A percentile compares a stretch with the other conserved stretches of the same genome.
phyloP scores from a whole-genome alignment of 2,797 vertebrate genomes.

The Apogon talboti region DNA sequence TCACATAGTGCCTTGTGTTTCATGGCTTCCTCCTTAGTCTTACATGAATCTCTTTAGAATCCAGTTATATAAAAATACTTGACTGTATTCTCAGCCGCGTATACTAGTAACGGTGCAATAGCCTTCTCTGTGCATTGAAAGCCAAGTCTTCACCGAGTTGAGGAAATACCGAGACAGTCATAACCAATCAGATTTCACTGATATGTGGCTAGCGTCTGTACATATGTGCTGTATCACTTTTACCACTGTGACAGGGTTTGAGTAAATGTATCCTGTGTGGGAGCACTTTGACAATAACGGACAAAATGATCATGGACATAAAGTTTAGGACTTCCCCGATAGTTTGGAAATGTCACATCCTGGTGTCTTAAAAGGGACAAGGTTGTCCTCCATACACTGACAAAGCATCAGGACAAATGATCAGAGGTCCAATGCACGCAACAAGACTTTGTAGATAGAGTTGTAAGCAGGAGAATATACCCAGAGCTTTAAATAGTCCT shows the following conservation, averaged over 20 bases:
- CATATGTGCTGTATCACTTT: slow-evolving; percentile 35
- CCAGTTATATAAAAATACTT: no score
- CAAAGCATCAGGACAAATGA: slow-evolving; percentile 18
- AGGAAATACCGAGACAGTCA: slow-evolving; percentile 73
- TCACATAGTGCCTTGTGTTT: no score
- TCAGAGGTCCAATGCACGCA: neutral
- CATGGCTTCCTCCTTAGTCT: no score
- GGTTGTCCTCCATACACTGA: slow-evolving; percentile 13
- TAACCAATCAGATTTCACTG: slow-evolving; percentile 59
- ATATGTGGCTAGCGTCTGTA: slow-evolving; percentile 53
- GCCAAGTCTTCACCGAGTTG: slow-evolving; percentile 27
- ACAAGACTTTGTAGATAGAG: slow-evolving; percentile 1
- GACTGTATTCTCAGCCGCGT: neutral
- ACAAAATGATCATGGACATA: slow-evolving; percentile 32
- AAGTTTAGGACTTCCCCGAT: slow-evolving; percentile 53
- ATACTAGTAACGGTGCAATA: neutral
- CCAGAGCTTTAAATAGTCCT: no score
- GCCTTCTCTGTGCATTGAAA: slow-evolving; percentile 10
- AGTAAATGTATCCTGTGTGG: slow-evolving; percentile 56
- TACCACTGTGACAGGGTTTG: slow-evolving; percentile 45
- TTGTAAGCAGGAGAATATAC: neutral
- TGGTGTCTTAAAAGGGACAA: slow-evolving; percentile 49
- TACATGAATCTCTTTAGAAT: no score
- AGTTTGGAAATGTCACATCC: slow-evolving; percentile 46
- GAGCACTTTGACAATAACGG: slow-evolving; percentile 30